Percentiles rank a stretch among this genome's conserved stretches.
Evolutionary conservation across 2,113 vertebrate species (phyloP).

Genomic region (Hyla sarda): DNA sequence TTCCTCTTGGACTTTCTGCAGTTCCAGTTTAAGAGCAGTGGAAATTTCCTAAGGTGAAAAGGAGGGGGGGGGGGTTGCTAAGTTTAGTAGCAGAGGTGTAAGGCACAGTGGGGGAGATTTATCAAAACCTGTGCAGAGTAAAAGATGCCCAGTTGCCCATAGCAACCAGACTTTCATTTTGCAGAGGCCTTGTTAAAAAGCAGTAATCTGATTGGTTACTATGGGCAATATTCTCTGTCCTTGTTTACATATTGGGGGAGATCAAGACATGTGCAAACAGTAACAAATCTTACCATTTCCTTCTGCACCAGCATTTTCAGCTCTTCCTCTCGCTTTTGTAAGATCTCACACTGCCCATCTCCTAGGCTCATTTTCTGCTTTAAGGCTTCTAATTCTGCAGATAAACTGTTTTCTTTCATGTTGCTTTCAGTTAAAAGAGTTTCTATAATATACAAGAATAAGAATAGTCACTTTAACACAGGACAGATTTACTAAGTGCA

Average conservation of each 20-base stretch:
- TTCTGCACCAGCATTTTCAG: constrained; percentile 73
- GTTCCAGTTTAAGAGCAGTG: constrained; percentile 71
- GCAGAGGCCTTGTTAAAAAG: no score
- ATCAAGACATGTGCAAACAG: no score
- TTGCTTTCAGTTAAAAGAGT: constrained; percentile 66
- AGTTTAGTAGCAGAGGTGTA: no score
- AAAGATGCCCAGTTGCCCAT: no score
- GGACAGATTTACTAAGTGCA: no score
- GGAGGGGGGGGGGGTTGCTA: no score
- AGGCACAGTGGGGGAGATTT: no score
- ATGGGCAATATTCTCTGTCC: no score
- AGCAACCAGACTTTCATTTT: no score
- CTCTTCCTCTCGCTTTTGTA: constrained; percentile 75
- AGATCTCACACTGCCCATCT: constrained; percentile 68
- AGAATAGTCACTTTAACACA: background rate
- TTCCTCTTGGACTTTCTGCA: constrained; percentile 77
- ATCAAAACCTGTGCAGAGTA: no score
- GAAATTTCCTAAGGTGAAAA: constrained; percentile 74
- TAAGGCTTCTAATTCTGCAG: constrained; percentile 74
- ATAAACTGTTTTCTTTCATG: constrained; percentile 72
- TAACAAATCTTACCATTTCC: constrained; percentile 63
- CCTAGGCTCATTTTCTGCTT: constrained; percentile 71
- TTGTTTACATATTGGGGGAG: no score
- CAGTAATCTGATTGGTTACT: no score
- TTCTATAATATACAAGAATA: constrained; percentile 62